Evolutionary conservation across 2,113 vertebrate genomes (phyloP), one percentile per base, ranked within the genome.

Genomic region (Cephalopholis sonnerati): DNA sequence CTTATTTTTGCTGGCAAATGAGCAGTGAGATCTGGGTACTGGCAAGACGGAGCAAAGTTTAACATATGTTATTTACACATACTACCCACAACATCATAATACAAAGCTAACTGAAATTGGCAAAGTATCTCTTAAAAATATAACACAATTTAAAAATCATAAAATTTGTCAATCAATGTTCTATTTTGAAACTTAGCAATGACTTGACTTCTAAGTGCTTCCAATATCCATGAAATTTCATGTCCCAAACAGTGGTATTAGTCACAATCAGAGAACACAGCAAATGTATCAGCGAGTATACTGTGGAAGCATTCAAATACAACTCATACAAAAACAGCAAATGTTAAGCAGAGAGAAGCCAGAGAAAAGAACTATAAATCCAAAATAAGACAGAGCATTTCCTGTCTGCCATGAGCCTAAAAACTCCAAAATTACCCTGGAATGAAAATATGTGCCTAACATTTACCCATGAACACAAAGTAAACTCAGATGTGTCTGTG

Each of bases 371-470:
- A 64, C 58, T 72, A 10, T 63, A 86, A 81, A 81, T 74, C 61
- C n/a, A 74, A 86, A 91, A 87, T 84, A 72, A 55, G 29, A 83
- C 9, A 0, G 11, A 77, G 69, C 77, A 63, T 83, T 91, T 91
- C 74, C 86, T 88, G 81, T 67, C 75, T 73, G 71, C 67, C 9
- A n/a, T 36, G 54, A 74, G 39, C 68, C 58, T 74, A 54, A 62
- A 57, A 77, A 85, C 63, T 46, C 77, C 62, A 72, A 53, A 87
- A 75, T 80, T 48, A 84, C 57, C 64, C 72, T 55, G 73, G 76
- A 81, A 86, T 77, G 68, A 80, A 86, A 85, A 75, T 51, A 6
- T 81, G 82, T 48, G 72, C 62, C 53, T 76, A 74, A 58, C 57
- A 64, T 71, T 87, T 66, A 51, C 77, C 80, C 55, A 83, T 29